Conservation (phyloP, 2,113 vertebrate species). For the Mesoclemmys tuberculata region DNA sequence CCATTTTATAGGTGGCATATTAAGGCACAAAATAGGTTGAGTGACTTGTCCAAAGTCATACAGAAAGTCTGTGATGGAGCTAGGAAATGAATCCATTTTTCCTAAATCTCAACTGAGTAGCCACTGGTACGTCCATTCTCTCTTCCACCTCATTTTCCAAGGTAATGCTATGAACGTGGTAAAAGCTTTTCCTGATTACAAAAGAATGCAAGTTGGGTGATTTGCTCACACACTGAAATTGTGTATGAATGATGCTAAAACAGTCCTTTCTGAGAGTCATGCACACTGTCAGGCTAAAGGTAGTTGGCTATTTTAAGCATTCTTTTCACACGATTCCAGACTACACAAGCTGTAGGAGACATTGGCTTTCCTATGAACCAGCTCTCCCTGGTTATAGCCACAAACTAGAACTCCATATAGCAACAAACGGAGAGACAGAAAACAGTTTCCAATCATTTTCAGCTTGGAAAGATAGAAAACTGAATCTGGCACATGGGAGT, state of each 20-base stretch:
- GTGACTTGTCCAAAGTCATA: fast-evolving
- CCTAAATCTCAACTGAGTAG: not conserved
- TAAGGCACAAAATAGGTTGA: fast-evolving
- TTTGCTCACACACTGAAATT: not conserved
- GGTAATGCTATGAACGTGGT: not conserved
- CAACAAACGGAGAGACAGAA: constrained; percentile 1
- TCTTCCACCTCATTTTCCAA: fast-evolving
- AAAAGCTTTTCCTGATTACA: not conserved
- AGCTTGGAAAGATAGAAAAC: not conserved
- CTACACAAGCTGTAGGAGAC: constrained; percentile 33
- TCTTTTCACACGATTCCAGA: not conserved
- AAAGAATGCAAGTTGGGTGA: not conserved
- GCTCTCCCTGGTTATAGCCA: fast-evolving
- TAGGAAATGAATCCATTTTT: not conserved
- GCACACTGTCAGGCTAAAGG: not conserved
- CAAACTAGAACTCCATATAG: constrained; percentile 38
- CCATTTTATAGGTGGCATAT: not conserved
- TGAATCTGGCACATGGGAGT: not conserved
- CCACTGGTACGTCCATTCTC: not conserved
- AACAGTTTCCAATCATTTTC: constrained; percentile 28
- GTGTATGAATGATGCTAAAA: not conserved
- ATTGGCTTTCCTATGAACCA: not conserved
- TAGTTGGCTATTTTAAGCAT: constrained; percentile 18
- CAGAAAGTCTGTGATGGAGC: not conserved
- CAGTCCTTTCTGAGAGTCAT: not conserved